phyloP scores from a whole-genome alignment of 2,797 vertebrate species.

The Zenarchopterus dispar region DNA sequence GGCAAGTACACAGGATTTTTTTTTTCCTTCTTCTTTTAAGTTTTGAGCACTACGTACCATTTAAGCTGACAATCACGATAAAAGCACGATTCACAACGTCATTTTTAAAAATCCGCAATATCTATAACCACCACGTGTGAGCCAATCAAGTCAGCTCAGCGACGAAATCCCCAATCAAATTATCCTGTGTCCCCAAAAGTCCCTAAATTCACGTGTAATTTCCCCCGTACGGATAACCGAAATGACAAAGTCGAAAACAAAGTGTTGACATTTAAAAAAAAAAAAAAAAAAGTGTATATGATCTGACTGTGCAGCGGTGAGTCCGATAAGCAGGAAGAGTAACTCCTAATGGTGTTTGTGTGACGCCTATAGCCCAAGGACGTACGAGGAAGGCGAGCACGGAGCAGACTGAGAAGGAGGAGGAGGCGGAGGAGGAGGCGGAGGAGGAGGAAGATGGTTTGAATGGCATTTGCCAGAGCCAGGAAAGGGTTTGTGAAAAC shows the following conservation, averaged over 20 bases:
- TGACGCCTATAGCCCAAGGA: slow-evolving; percentile 63
- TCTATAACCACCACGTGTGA: slow-evolving; percentile 28
- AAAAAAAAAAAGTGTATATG: slow-evolving; percentile 8
- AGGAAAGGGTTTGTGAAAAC: slow-evolving; percentile 18
- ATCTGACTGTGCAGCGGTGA: slow-evolving; percentile 7
- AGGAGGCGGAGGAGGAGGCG: slow-evolving; percentile 34
- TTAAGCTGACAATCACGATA: slow-evolving; percentile 42
- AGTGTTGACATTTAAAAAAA: neutral
- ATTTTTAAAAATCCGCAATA: neutral
- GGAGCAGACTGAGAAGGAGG: slow-evolving; percentile 31
- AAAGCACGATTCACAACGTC: slow-evolving; percentile 49
- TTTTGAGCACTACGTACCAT: neutral
- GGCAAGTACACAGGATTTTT: slow-evolving; percentile 8
- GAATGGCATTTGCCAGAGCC: slow-evolving; percentile 28
- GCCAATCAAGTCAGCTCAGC: slow-evolving; percentile 58
- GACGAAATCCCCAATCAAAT: slow-evolving; percentile 81
- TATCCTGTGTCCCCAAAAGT: slow-evolving; percentile 37
- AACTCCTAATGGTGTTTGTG: slow-evolving; percentile 35
- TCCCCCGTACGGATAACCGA: slow-evolving; percentile 18
- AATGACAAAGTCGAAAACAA: slow-evolving; percentile 12
- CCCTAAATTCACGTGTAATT: slow-evolving; percentile 19
- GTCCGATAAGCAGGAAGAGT: slow-evolving; percentile 37
- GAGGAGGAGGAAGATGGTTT: slow-evolving; percentile 28
- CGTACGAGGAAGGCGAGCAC: slow-evolving; percentile 56
- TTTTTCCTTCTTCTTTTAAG: too few species aligned